Percentiles rank a stretch among this genome's conserved stretches.
These are phyloP conservation scores for Drosophila helvetica DNA, from an alignment of 2,888 invertebrate genomes.

Conservation along the genomic window DNA sequence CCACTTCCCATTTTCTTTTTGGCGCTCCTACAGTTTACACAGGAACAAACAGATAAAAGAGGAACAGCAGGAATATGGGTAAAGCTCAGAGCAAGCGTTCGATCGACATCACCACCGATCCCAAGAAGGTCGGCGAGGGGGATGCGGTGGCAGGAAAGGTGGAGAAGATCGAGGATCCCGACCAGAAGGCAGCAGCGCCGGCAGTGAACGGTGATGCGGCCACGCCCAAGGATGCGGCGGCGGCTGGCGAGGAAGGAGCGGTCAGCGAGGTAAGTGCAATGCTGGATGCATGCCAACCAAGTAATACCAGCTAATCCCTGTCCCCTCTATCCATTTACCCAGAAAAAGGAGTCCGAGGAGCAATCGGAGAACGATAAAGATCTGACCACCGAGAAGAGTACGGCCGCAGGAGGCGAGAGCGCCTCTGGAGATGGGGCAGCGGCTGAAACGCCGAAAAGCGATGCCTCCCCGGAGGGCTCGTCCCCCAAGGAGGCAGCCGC, in stretches of 20 bases:
- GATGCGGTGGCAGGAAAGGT: constrained; percentile 88
- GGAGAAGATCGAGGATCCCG: constrained; percentile 90
- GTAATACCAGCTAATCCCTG: background rate
- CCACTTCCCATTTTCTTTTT: constrained; percentile 10
- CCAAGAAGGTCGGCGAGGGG: constrained; percentile 84
- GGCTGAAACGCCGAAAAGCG: constrained; percentile 73
- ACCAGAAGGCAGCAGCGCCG: constrained; percentile 85
- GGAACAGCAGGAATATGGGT: constrained; percentile 87
- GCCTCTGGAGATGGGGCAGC: constrained; percentile 41
- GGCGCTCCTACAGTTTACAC: constrained; percentile 46
- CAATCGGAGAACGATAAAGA: constrained; percentile 88
- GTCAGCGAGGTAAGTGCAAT: constrained; percentile 52
- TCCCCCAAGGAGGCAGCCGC: constrained; percentile 70
- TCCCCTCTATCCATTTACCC: constrained; percentile 7
- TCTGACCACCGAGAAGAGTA: constrained; percentile 87
- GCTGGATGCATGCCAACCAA: rapidly evolving
- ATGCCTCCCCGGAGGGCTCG: constrained; percentile 45
- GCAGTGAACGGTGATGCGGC: constrained; percentile 87
- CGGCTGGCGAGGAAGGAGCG: constrained; percentile 84
- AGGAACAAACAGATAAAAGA: constrained; percentile 82
- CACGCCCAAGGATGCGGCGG: constrained; percentile 81
- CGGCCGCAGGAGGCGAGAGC: constrained; percentile 57
- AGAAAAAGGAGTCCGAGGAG: constrained; percentile 86
- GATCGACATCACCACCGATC: constrained; percentile 91
- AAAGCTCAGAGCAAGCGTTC: constrained; percentile 94